Conservation (phyloP, 2,888 invertebrate species). For the Rhyacophila evoluta region DNA sequence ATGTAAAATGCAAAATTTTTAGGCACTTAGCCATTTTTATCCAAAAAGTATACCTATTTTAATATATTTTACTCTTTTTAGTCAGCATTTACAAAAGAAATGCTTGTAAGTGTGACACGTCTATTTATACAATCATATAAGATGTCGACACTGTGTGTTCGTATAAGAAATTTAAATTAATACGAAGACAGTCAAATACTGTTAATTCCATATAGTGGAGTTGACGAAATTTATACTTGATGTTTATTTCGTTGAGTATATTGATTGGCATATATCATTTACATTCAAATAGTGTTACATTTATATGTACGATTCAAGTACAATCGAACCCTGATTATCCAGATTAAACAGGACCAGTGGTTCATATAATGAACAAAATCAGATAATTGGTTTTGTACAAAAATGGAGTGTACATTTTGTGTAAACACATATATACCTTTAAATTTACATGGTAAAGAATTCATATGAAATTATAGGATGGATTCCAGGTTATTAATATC, state of each 20-base stretch:
- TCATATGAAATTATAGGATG: too few species aligned
- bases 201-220: not conserved
- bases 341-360: too few species aligned
- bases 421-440: too few species aligned
- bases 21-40: not conserved
- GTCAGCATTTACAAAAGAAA: not conserved
- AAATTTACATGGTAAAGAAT: too few species aligned
- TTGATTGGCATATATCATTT: too few species aligned
- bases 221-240: not conserved
- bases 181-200: not conserved
- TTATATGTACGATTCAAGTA: too few species aligned
- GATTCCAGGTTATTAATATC: too few species aligned
- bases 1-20: not conserved
- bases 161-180: not conserved
- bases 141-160: not conserved
- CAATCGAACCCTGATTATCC: too few species aligned
- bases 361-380: too few species aligned
- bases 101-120: not conserved
- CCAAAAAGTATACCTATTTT: not conserved
- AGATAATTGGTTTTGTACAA: too few species aligned
- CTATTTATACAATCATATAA: not conserved
- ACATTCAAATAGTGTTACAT: not conserved
- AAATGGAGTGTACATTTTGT: too few species aligned
- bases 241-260: not conserved
- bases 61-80: not conserved